phyloP scores from a whole-genome alignment of 2,888 invertebrate genomes.

The Pegoplata infirma region DNA sequence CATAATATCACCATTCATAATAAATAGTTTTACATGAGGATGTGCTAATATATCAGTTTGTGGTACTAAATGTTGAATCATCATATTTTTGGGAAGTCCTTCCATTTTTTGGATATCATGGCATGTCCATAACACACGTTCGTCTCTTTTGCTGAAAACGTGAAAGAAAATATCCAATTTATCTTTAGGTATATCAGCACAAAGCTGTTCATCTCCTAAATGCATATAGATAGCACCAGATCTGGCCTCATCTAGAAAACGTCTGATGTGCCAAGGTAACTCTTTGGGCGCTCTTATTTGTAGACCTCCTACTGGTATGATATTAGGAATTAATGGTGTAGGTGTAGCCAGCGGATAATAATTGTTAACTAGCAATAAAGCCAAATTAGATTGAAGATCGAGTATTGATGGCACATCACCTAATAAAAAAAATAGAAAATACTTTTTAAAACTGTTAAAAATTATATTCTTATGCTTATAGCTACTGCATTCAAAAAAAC shows the following conservation, averaged over 20 bases:
- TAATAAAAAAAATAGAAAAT: slow-evolving; percentile 18
- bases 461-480: too few relatives aligned
- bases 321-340: slow-evolving; percentile 77
- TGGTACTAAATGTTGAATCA: slow-evolving; percentile 79
- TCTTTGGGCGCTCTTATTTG: slow-evolving; percentile 78
- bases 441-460: neutral
- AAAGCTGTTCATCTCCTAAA: slow-evolving; percentile 78
- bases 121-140: slow-evolving; percentile 79
- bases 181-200: slow-evolving; percentile 75
- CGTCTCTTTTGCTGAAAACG: slow-evolving; percentile 75
- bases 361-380: slow-evolving; percentile 79
- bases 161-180: slow-evolving; percentile 73
- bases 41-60: slow-evolving; percentile 79
- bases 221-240: slow-evolving; percentile 79
- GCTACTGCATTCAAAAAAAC: too few relatives aligned
- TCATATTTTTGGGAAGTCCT: slow-evolving; percentile 77
- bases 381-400: slow-evolving; percentile 78
- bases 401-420: slow-evolving; percentile 67
- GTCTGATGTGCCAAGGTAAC: slow-evolving; percentile 76
- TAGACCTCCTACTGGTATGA: slow-evolving; percentile 80
- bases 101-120: slow-evolving; percentile 74
- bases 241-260: slow-evolving; percentile 77
- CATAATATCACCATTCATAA: slow-evolving; percentile 78
- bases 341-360: slow-evolving; percentile 79
- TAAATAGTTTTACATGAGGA: slow-evolving; percentile 77